Conservation (phyloP, 2,888 invertebrate genomes). For the Papilio demoleus region DNA sequence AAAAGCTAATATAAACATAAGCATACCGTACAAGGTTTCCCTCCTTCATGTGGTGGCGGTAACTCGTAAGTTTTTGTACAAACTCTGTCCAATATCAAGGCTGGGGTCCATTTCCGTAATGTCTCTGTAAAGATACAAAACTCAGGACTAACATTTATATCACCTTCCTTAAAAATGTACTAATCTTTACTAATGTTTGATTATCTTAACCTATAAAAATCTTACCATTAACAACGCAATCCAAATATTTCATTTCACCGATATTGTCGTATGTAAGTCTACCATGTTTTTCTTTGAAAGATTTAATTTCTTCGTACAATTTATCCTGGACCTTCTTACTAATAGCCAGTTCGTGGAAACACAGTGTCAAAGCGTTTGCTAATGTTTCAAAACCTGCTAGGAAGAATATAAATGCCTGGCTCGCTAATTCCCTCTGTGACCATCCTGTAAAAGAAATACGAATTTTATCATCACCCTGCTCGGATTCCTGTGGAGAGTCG, state of each 20-base stretch:
- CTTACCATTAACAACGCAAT: slow-evolving; percentile 66
- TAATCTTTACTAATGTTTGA: too few species aligned
- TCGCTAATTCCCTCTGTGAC: slow-evolving; percentile 65
- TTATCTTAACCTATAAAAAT: too few species aligned
- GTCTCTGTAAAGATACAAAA: slow-evolving; percentile 66
- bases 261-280: slow-evolving; percentile 60
- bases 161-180: too few species aligned
- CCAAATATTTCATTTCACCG: slow-evolving; percentile 64
- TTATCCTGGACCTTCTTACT: slow-evolving; percentile 71
- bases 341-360: slow-evolving; percentile 70
- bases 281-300: slow-evolving; percentile 52
- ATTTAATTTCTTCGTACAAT: slow-evolving; percentile 65
- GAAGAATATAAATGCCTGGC: slow-evolving; percentile 77
- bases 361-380: slow-evolving; percentile 64
- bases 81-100: slow-evolving; percentile 72
- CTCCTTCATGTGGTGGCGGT: slow-evolving; percentile 65
- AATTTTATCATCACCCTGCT: too few species aligned
- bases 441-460: too few species aligned
- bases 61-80: slow-evolving; percentile 76
- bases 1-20: too few species aligned
- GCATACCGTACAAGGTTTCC: slow-evolving; percentile 61
- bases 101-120: slow-evolving; percentile 77
- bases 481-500: too few species aligned
- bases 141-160: too few species aligned
- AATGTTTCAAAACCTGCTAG: slow-evolving; percentile 76